A percentile compares a stretch with the other conserved stretches of the same genome.
phyloP scores from a whole-genome alignment of 2,888 invertebrate species.

The Andrena camellia region DNA sequence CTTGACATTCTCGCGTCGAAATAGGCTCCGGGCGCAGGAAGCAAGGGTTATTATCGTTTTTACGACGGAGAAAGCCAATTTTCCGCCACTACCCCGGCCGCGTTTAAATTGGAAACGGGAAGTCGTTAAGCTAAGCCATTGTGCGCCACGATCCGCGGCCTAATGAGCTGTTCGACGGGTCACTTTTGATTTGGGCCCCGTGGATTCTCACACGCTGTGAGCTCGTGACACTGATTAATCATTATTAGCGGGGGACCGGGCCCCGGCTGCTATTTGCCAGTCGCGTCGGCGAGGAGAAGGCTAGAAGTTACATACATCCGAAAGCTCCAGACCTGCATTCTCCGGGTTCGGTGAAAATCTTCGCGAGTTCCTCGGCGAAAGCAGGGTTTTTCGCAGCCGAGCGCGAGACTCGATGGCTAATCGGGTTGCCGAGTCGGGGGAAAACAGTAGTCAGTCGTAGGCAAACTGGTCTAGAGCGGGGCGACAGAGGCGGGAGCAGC shows the following conservation, averaged over 20 bases:
- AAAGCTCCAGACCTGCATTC: too few relatives aligned
- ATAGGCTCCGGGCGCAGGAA: constrained; percentile 55
- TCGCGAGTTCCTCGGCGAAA: not conserved
- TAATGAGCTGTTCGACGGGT: not conserved
- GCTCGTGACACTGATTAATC: too few relatives aligned
- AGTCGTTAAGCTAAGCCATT: constrained; percentile 28
- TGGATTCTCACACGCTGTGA: too few relatives aligned
- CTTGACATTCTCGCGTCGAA: constrained; percentile 59
- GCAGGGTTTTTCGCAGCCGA: constrained; percentile 33
- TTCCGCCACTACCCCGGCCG: constrained; percentile 51
- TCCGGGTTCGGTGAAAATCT: not conserved
- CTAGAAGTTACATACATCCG: too few relatives aligned
- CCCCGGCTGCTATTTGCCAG: too few relatives aligned
- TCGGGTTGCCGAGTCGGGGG: not conserved
- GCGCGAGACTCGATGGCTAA: constrained; percentile 49
- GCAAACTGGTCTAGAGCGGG: constrained; percentile 32
- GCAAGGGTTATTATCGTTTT: constrained; percentile 66
- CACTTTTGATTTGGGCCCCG: not conserved
- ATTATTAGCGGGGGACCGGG: too few relatives aligned
- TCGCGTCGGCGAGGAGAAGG: too few relatives aligned
- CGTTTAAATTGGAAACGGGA: constrained; percentile 40
- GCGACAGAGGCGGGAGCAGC: constrained; percentile 60
- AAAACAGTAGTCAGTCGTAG: constrained; percentile 38
- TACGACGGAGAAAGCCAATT: constrained; percentile 61
- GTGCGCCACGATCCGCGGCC: not conserved